Percentiles rank a stretch among this genome's conserved stretches.
phyloP scores from a whole-genome alignment of 2,888 invertebrate genomes.

The Anodontia alba region DNA sequence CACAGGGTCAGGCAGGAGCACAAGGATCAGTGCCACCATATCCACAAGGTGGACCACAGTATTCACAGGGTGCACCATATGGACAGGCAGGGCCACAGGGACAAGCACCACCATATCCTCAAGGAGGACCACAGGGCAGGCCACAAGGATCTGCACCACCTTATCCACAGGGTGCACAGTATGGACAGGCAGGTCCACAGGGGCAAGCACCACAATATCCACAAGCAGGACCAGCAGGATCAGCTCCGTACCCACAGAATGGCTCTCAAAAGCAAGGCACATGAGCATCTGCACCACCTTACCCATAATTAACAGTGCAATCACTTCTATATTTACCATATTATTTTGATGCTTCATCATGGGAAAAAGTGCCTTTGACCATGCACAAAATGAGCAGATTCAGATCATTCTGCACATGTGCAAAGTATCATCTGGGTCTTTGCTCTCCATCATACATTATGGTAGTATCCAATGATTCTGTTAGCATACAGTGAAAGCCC shows the following conservation, averaged over 20 bases:
- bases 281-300: constrained; percentile 5
- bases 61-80: constrained; percentile 21
- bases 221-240: constrained; percentile 11
- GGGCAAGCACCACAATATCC: constrained; percentile 18
- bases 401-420: too few relatives aligned
- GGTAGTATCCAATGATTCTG: too few relatives aligned
- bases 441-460: too few relatives aligned
- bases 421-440: too few relatives aligned
- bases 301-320: not conserved
- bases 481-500: too few relatives aligned
- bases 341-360: too few relatives aligned
- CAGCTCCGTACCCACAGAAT: constrained; percentile 34
- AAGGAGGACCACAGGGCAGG: constrained; percentile 2
- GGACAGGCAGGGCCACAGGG: constrained; percentile 22
- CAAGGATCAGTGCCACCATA: constrained; percentile 25
- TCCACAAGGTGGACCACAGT: constrained; percentile 15
- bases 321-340: too few relatives aligned
- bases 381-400: too few relatives aligned
- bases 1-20: not conserved
- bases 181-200: constrained; percentile 4
- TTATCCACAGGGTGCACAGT: constrained; percentile 22
- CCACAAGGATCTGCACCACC: constrained; percentile 25
- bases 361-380: too few relatives aligned
- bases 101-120: constrained; percentile 27
- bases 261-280: not conserved